Conservation (phyloP, 2,888 invertebrate species). For the Hermodice carunculata region DNA sequence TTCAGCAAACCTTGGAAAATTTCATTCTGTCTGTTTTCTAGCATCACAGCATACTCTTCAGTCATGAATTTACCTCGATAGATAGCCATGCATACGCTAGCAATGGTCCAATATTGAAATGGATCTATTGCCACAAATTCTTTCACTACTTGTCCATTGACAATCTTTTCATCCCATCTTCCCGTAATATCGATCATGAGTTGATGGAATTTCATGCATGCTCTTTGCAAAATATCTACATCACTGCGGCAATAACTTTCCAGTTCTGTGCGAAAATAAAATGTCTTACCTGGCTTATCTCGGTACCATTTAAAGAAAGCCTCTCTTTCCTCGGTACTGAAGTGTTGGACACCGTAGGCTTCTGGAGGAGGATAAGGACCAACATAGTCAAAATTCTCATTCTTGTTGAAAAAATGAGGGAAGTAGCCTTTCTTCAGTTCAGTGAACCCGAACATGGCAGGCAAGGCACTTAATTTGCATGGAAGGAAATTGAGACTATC, state of each 20-base stretch:
- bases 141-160: no score
- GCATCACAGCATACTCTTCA: no score
- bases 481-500: conserved; percentile 5
- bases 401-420: conserved; percentile 2
- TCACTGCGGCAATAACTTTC: conserved; percentile 5
- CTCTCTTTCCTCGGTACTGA: neutral
- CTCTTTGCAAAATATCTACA: conserved; percentile 4
- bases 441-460: neutral
- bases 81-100: no score
- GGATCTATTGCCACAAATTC: no score
- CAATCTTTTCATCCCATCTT: no score
- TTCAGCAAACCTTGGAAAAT: no score
- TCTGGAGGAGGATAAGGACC: neutral
- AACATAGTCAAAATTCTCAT: neutral
- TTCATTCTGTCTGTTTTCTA: no score
- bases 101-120: no score
- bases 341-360: neutral
- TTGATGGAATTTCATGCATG: neutral
- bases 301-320: neutral
- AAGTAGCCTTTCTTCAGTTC: conserved; percentile 10
- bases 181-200: neutral
- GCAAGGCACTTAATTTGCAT: neutral
- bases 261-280: neutral
- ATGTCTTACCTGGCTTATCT: neutral
- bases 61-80: no score